Conservation (phyloP, 2,113 vertebrate genomes). For the Leucosticte australis region DNA sequence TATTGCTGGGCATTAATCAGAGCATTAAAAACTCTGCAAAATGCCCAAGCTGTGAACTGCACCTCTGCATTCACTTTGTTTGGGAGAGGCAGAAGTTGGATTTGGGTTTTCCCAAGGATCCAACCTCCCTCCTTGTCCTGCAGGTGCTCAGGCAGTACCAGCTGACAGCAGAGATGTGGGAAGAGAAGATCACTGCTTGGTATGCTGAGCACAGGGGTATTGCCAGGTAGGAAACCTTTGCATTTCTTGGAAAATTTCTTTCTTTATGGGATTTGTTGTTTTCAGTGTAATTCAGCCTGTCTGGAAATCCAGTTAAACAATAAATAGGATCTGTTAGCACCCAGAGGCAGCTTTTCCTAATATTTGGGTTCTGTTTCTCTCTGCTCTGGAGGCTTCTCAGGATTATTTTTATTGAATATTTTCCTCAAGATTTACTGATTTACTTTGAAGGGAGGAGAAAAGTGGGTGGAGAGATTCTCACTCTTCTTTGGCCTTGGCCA, state of each 20-base stretch:
- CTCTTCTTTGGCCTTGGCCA: neutral
- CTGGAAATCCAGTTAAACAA: neutral
- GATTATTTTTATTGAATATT: neutral
- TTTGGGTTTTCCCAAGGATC: neutral
- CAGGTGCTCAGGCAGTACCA: slow-evolving; percentile 94
- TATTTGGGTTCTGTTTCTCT: neutral
- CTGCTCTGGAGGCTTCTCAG: neutral
- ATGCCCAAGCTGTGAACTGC: neutral
- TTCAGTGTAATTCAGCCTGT: neutral
- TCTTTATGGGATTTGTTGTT: neutral
- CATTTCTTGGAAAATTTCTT: neutral
- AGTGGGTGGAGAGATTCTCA: neutral
- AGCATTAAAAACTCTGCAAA: neutral
- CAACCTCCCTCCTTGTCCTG: neutral
- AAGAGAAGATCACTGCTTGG: slow-evolving; percentile 93
- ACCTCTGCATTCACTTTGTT: neutral
- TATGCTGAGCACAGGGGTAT: slow-evolving; percentile 91
- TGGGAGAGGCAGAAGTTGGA: neutral
- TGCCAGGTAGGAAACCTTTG: slow-evolving; percentile 78
- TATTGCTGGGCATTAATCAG: neutral
- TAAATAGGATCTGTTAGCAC: neutral
- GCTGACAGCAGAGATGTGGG: slow-evolving; percentile 95
- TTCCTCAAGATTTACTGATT: neutral
- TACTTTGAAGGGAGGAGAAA: neutral
- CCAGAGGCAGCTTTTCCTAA: neutral